Evolutionary conservation across 2,113 vertebrate species (phyloP), one percentile per base, ranked within the genome.

Genomic region (Hemichromis elongatus): DNA sequence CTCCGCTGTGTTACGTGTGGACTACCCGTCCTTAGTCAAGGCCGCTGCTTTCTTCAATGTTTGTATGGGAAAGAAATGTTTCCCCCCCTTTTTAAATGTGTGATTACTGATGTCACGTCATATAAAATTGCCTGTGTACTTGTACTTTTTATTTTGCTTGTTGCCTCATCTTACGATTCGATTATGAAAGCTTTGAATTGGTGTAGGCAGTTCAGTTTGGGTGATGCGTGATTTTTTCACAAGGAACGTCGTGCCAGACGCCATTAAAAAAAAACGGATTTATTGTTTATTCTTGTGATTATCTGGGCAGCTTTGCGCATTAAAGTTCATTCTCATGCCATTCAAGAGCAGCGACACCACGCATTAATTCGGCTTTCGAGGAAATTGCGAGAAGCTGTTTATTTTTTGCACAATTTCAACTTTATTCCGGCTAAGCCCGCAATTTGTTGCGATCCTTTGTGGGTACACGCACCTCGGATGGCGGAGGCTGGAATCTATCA

Each of bases 191-290:
- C 80, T 83, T 52, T 85, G 61, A 66, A 35, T 19, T 77, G 83
- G 42, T 77, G 70, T 78, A 37, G 89, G 75, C 80, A 86, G 73
- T 13, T 61, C 82, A 88, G 86, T 84, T 82, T 57, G 70, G 28
- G 79, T 88, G 92, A 73, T 94, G 90, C 92, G 92, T 93, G 92
- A 82, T 92, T 89, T 89, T 92, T 92, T 93, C 89, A 47, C 57
- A 55, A 52, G 80, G 73, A 77, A 53, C 50, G 24, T 77, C 24
- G 33, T 5, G 35, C 90, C 82, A 91, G 83, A 59, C 86, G 28
- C 87, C 91, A 61, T 91, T 85, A 3, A 11, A 87, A 79, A 50
- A 83, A 42, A 42, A 0, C 1, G 1, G 1, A 57, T 80, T 90
- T 83, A 1, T 9, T 7, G 4, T 33, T 54, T 66, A 8, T 47